Evolutionary conservation across 2,113 vertebrate genomes (phyloP), one percentile per base, ranked within the genome.

Genomic region (Chitala chitala): DNA sequence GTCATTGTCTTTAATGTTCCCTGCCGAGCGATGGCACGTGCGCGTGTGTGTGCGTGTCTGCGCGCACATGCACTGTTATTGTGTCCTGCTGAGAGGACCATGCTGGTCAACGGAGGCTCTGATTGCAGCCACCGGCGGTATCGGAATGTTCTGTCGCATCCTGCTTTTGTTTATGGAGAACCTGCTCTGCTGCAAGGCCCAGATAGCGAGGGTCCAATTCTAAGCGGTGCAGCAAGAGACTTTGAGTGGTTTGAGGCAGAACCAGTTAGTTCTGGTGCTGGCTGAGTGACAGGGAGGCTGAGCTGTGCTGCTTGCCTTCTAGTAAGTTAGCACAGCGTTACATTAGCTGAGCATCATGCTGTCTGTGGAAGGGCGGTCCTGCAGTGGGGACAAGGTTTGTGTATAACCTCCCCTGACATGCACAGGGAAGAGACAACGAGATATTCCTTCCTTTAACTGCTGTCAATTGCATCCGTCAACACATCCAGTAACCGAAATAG

Each of bases 151-250:
- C 90, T 88, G 87, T 69, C 80, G 84, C 84, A 93, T 93, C 91
- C 92, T 91, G 91, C 90, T 89, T 93, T 93, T 93, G 91, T 93
- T 91, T 88, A 76, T 36, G 75, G 70, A 73, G 81, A 77, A 81
- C 12, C 80, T 76, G 78, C 66, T 38, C 46, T 31, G 38, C 61
- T 56, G 58, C 38, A 46, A 44, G 55, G 76, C 82, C 79, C 76
- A 70, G 1, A 81, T 79, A 72, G 64, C n/a, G 38, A 44, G 36
- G 64, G 40, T 33, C 38, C 40, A 36, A 66, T 38, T 63, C 42
- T 48, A 17, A 4, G 10, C 12, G 4, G 55, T 58, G 55, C 31
- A 26, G 55, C 3, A 12, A 10, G 26, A 10, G 55, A 15, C 31
- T 5, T 15, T 3, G 55, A 0, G 10, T 58, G 26, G 26, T 36